Evolutionary conservation across 2,113 vertebrate species (phyloP), one percentile per base, ranked within the genome.

Genomic region (Cebus imitator): DNA sequence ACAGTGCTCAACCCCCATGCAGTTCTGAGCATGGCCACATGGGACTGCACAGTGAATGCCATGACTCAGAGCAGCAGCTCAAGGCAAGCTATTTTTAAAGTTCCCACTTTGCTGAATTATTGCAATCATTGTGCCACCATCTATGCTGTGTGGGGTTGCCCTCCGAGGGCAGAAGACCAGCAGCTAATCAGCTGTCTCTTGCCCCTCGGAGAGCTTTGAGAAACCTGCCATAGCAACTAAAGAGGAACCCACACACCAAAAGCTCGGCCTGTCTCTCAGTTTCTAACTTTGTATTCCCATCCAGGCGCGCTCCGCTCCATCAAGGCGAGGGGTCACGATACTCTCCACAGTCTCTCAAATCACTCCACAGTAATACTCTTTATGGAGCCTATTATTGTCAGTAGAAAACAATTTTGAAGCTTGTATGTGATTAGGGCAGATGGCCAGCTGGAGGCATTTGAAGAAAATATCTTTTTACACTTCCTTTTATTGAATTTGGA

Each of bases 391-490:
- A 66, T 94, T 97, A 97, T 75, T 93, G 96, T 94, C 91, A 87
- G 91, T 55, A 87, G 94, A 97, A 97, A 97, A 97, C 96, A 97
- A 95, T 95, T 97, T 92, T 89, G 95, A 97, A 52, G 91, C 10
- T 93, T 84, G 61, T 96, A 94, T 94, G 93, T 94, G 97, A 97
- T 98, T 95, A 96, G 91, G 94, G 96, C 95, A 95, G 95, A 94
- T 93, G 96, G 94, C 89, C 95, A 96, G 97, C 97, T 97, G 95
- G 96, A 97, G 87, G 83, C 97, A 96, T 95, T 91, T 95, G 97
- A 93, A 97, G 96, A 95, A 98, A 97, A 97, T 96, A 93, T 83
- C 98, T 93, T 97, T 96, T 90, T 91, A 96, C 90, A 85, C 96
- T 97, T 97, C 92, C 93, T 97, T 87, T 97, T 97, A 97, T 95